Evolutionary conservation across 2,797 vertebrate species (phyloP).

Genomic region (Sebastes vulpes): DNA sequence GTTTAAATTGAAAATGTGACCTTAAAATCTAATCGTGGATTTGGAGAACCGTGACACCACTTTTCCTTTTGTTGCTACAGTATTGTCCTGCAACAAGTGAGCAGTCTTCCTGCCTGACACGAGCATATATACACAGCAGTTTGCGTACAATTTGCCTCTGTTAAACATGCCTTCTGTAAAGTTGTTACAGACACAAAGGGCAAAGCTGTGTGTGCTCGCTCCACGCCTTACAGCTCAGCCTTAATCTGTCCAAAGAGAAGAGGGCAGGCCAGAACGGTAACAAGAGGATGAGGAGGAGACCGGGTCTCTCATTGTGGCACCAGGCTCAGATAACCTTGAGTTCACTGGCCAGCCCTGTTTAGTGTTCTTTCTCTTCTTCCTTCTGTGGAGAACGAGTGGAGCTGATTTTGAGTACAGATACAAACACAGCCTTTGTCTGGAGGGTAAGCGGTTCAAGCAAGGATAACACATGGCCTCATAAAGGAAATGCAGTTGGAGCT

Average conservation of each 20-base stretch:
- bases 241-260: conserved; percentile 34
- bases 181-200: conserved; percentile 27
- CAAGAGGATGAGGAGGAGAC: conserved; percentile 25
- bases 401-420: conserved; percentile 54
- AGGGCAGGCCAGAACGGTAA: conserved; percentile 51
- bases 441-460: conserved; percentile 37
- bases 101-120: neutral
- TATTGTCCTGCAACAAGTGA: neutral
- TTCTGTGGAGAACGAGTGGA: conserved; percentile 30
- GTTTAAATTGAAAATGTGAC: too few relatives aligned
- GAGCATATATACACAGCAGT: neutral
- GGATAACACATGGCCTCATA: conserved; percentile 35
- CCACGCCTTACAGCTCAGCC: conserved; percentile 18
- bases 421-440: conserved; percentile 55
- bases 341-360: conserved; percentile 21
- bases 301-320: conserved; percentile 41
- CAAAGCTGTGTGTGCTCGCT: conserved; percentile 3
- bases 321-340: conserved; percentile 63
- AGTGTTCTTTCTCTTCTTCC: neutral
- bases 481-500: conserved; percentile 23
- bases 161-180: neutral
- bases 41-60: too few relatives aligned
- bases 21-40: too few relatives aligned
- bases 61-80: too few relatives aligned
- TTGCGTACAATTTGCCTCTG: neutral